These are phyloP conservation scores for Drosophila nr. perissopoda DNA, from an alignment of 2,888 invertebrate genomes.

Conservation along the genomic window DNA sequence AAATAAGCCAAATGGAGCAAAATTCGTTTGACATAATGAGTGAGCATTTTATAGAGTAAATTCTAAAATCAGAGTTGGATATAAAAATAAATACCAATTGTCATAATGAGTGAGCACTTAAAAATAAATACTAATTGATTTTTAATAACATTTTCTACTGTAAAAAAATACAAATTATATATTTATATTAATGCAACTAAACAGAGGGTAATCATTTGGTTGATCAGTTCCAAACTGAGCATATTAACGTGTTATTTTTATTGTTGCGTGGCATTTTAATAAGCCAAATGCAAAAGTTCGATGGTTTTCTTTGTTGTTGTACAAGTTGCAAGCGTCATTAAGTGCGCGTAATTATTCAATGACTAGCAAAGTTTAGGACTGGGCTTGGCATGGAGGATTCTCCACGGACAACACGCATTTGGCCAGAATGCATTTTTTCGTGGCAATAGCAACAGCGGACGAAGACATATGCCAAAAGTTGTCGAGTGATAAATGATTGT, in stretches of 20 bases:
- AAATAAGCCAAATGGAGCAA: background rate
- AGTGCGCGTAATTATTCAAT: conserved; percentile 84
- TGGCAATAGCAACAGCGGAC: conserved; percentile 16
- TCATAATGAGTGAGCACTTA: no score
- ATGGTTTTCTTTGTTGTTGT: conserved; percentile 27
- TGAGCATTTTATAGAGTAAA: background rate
- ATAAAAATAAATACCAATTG: background rate
- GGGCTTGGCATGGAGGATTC: background rate
- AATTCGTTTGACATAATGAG: background rate
- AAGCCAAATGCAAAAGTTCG: conserved; percentile 59
- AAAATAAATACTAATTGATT: background rate
- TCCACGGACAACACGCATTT: conserved; percentile 47
- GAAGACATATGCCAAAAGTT: conserved; percentile 61
- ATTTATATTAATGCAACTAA: background rate
- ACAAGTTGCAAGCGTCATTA: conserved; percentile 74
- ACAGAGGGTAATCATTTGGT: conserved; percentile 20
- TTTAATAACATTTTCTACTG: background rate
- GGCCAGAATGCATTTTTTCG: conserved; percentile 42
- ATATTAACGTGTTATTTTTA: conserved; percentile 22
- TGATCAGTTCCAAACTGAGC: background rate
- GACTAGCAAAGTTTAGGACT: conserved; percentile 54
- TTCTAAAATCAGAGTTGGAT: background rate
- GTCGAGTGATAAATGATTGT: conserved; percentile 52
- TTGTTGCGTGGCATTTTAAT: conserved; percentile 77
- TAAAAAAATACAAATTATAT: background rate